Evolutionary conservation across 2,797 vertebrate species (phyloP), one percentile per base, ranked within the genome.

Genomic region (Artibeus lituratus): DNA sequence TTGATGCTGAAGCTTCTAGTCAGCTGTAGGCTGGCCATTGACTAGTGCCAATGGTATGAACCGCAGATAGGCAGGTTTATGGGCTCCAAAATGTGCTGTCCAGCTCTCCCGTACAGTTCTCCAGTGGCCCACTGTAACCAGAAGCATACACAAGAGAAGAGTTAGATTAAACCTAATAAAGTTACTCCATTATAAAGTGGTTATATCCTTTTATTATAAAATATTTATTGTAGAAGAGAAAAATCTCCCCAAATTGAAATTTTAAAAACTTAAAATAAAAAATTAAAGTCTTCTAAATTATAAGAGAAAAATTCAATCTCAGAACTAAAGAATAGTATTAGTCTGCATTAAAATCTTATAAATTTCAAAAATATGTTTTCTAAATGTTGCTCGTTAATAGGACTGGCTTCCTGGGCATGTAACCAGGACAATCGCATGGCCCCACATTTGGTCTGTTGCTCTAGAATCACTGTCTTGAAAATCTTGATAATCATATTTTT

Each of bases 301-400:
- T 18, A 67, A 72, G 3, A 55, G 19, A 72, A 80, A 80, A 67
- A 83, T 14, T 77, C 77, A 82, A 67, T 2, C 19, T 93, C 86
- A 91, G 42, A 77, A 91, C 4, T 22, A 82, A 78, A 15, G 6
- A n/a, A 67, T 62, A 73, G 62, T 90, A 69, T 62, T 77, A 76
- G 80, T n/a, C 35, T 35, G 21, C 7, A 57, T 77, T 37, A 47
- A 74, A 90, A 72, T 51, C 44, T 26, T 2, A 47, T 67, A 59
- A 49, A 39, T 39, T 42, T 77, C 70, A 62, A 82, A 1, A 19
- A 9, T 37, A 12, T 39, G 16, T 82, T 86, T 90, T 86, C 59
- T 73, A 69, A 82, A 78, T 42, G 10, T 57, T 88, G 11, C 8
- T 37, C 72, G 2, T 44, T 53, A n/a, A 49, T 22, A 39, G 37